Percentiles rank a stretch among this genome's conserved stretches.
These are phyloP conservation scores for Xestia sexstrigata DNA, from an alignment of 2,888 invertebrate species.

Conservation along the genomic window DNA sequence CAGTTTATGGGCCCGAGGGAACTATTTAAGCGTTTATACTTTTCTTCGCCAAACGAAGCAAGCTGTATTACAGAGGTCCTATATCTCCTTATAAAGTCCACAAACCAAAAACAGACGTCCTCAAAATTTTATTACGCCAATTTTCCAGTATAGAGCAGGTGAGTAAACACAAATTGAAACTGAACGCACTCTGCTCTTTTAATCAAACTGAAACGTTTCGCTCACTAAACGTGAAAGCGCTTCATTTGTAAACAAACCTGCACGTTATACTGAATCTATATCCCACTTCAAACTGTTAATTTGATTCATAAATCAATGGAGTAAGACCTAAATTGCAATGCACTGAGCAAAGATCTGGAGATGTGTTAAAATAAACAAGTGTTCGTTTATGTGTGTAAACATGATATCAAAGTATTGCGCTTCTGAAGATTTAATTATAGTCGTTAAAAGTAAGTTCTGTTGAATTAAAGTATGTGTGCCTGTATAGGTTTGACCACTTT, in stretches of 20 bases:
- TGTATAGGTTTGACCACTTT: not conserved
- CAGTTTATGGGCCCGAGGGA: not conserved
- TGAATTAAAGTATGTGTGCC: constrained; percentile 7
- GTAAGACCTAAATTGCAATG: constrained; percentile 17
- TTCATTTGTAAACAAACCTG: constrained; percentile 58
- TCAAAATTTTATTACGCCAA: not conserved
- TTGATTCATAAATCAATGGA: constrained; percentile 17
- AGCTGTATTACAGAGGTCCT: not conserved
- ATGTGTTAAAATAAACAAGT: constrained; percentile 42
- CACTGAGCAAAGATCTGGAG: constrained; percentile 12
- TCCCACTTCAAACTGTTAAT: constrained; percentile 10
- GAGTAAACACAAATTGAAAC: constrained; percentile 45
- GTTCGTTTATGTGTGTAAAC: constrained; percentile 34
- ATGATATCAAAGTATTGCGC: constrained; percentile 38
- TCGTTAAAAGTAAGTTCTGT: constrained; percentile 19
- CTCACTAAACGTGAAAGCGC: constrained; percentile 52
- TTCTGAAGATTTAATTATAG: constrained; percentile 41
- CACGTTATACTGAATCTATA: constrained; percentile 25
- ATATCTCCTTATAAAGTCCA: not conserved
- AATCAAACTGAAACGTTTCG: constrained; percentile 58
- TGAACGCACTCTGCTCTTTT: constrained; percentile 49
- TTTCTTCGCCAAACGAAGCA: not conserved
- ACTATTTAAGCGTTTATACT: constrained; percentile 16
- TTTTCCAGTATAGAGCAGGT: constrained; percentile 13
- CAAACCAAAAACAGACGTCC: not conserved